Base-by-base conservation (phyloP, 2,113 vertebrate species). In the Calypte anna region DNA sequence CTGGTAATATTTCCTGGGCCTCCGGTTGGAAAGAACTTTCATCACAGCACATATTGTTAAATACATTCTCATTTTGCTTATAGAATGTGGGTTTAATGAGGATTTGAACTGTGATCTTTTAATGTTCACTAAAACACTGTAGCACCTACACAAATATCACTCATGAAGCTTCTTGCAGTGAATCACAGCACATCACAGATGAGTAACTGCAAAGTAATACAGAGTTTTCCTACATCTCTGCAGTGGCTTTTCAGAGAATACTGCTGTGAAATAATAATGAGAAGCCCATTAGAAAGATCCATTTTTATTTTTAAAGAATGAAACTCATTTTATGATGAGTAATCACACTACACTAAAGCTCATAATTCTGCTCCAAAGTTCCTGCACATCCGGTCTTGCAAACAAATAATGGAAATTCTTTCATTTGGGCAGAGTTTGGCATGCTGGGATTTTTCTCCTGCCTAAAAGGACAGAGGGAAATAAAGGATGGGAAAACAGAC, bases 231-330 rank as follows among this genome's bases (percentile, higher is more conserved):
- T 70, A 11, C 23, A 13, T 44, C 82, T 90, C 75, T 78, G 11
- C 36, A 33, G 30, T 72, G 38, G 11, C 81, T 82, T 88, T 96
- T 76, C 74, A 89, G 44, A 93, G 43, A n/a, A 83, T 79, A 82
- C 73, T 91, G 24, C 25, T 93, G 54, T 95, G 69, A 97, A 97
- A 97, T 78, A 96, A 94, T 94, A 82, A 96, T 81, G 54, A 97
- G 72, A 67, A 62, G 63, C 19, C 30, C 72, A 91, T 86, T 88
- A 62, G 86, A 87, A 90, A 96, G 51, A 96, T 91, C 67, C 24
- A 36, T 75, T 94, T 92, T 89, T 67, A 53, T 91, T 95, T 96
- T 63, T 43, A 87, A 93, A 76, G 77, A 94, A 61, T 12, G 43
- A 83, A 57, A n/a, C 19, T 74, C 3, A 2, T 53, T 62, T 86